Percentiles rank a stretch among this genome's conserved stretches.
These are phyloP conservation scores for Melanophora roralis DNA, from an alignment of 2,888 invertebrate genomes.

Conservation along the genomic window DNA sequence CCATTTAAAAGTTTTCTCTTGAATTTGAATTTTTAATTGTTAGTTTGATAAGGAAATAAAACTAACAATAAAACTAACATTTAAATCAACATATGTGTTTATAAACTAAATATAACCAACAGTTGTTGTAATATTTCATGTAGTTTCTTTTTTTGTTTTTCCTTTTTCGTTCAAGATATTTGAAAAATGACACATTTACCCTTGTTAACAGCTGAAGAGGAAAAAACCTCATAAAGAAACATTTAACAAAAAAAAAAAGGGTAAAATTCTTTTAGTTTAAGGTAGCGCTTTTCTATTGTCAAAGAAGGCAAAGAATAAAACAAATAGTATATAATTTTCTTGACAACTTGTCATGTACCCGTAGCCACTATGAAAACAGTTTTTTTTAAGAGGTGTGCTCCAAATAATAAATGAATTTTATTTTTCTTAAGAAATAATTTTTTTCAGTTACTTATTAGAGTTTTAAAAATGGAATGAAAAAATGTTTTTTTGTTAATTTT, in stretches of 20 bases:
- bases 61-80: slow-evolving; percentile 14
- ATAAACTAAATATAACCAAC: slow-evolving; percentile 13
- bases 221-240: slow-evolving; percentile 20
- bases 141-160: not conserved
- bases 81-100: slow-evolving; percentile 41
- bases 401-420: not conserved
- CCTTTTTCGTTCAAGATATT: slow-evolving; percentile 25
- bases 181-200: slow-evolving; percentile 48
- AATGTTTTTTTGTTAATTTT: too few species aligned
- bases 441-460: not conserved
- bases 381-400: not conserved
- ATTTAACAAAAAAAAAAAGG: slow-evolving; percentile 35
- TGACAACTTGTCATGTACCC: slow-evolving; percentile 31
- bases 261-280: slow-evolving; percentile 46
- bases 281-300: slow-evolving; percentile 14
- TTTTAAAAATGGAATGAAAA: not conserved
- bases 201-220: not conserved
- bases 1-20: not conserved
- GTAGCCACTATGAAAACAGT: slow-evolving; percentile 11
- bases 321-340: slow-evolving; percentile 31
- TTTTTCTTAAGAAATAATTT: too few species aligned
- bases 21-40: slow-evolving; percentile 34
- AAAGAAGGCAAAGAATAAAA: not conserved
- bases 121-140: slow-evolving; percentile 11
- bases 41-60: not conserved